phyloP scores from a whole-genome alignment of 2,797 vertebrate genomes.

The Enteromius argenteus region DNA sequence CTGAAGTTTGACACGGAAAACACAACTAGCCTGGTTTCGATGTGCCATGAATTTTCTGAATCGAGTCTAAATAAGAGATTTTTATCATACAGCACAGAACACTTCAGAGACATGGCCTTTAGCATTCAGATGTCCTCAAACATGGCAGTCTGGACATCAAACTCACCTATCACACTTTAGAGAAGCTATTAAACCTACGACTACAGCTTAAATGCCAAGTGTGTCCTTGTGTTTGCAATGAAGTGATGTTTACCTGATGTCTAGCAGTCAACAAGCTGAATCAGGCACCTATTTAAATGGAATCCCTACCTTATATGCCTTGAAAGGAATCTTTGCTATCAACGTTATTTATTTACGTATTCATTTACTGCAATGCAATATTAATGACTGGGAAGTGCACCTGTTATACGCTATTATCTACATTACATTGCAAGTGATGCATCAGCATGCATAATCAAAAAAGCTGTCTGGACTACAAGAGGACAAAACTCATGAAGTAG shows the following conservation, averaged over 20 bases:
- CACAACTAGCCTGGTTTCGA: constrained; percentile 1
- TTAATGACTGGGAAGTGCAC: not conserved
- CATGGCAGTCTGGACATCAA: constrained; percentile 13
- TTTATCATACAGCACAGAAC: constrained; percentile 27
- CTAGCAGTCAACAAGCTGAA: not conserved
- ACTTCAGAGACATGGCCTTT: constrained; percentile 43
- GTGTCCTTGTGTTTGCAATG: not conserved
- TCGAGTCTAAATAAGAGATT: constrained; percentile 20
- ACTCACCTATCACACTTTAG: constrained; percentile 20
- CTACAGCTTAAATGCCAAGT: constrained; percentile 46
- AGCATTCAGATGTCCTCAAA: constrained; percentile 19
- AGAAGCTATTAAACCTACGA: constrained; percentile 36
- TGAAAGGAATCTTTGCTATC: not conserved
- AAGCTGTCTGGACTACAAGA: not conserved
- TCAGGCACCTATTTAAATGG: not conserved
- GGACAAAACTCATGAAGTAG: not conserved
- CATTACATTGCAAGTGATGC: not conserved
- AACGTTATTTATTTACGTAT: not conserved
- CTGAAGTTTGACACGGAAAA: not conserved
- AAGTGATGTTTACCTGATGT: constrained; percentile 17
- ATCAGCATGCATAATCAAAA: not conserved
- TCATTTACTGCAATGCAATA: not conserved
- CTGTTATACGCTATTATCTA: not conserved
- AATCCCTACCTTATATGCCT: not conserved
- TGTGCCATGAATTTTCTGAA: constrained; percentile 5